Conservation (phyloP, 2,797 vertebrate species). For the Gymnothorax reevesii region DNA sequence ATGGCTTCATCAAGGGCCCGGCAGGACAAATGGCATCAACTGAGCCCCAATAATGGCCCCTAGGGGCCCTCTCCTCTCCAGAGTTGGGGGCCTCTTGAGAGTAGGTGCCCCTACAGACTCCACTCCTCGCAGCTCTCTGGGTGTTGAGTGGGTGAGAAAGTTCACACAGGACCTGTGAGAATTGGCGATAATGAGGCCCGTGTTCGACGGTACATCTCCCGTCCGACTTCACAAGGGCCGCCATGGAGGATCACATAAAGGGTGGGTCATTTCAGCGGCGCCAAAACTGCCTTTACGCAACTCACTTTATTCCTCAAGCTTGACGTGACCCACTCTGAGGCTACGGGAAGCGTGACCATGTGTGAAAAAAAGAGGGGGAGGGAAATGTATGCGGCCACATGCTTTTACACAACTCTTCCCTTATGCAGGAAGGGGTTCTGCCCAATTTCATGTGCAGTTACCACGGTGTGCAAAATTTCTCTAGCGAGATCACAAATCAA, state of each 20-base stretch:
- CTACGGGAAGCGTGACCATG: no score
- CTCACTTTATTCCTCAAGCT: slow-evolving; percentile 3
- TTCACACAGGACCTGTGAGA: slow-evolving; percentile 14
- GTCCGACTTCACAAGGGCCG: background rate
- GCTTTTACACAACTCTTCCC: background rate
- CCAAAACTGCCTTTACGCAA: background rate
- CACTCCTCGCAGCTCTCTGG: background rate
- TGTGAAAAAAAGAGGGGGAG: no score
- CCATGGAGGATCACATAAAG: background rate
- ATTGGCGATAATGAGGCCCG: background rate
- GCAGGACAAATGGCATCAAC: slow-evolving; percentile 54
- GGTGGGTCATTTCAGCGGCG: background rate
- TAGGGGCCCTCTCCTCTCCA: background rate
- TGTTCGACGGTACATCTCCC: background rate
- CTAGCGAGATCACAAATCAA: background rate
- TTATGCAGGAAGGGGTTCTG: background rate
- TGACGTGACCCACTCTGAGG: background rate
- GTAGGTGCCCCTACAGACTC: background rate
- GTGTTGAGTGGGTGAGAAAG: slow-evolving; percentile 6
- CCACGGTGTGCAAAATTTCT: background rate
- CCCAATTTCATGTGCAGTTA: background rate
- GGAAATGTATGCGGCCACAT: no score
- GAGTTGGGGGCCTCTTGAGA: background rate
- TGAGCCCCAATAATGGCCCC: background rate
- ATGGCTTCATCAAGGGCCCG: slow-evolving; percentile 49